Base-by-base conservation (phyloP, 2,113 vertebrate genomes). In the Conger conger region DNA sequence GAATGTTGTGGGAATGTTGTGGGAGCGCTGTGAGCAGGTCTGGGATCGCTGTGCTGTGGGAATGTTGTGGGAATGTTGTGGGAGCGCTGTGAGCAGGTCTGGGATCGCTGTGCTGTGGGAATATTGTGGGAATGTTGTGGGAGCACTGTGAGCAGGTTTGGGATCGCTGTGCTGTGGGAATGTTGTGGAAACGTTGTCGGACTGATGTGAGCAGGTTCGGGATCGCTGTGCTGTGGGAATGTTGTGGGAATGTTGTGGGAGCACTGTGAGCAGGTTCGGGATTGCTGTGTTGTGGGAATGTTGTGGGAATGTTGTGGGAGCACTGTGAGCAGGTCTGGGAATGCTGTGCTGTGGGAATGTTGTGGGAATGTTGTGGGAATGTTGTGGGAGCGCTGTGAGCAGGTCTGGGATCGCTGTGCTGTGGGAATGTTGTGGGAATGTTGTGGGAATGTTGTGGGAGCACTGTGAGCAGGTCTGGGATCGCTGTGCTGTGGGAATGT, bases 131-230 rank as follows among this genome's bases (percentile, higher is more conserved):
- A 85, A 37, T 18, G 33, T 57, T 11, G n/a, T n/a, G n/a, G n/a
- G n/a, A n/a, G n/a, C n/a, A n/a, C n/a, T n/a, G n/a, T n/a, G n/a
- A 9, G 60, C 0, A 20, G 27, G 77, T 15, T 5, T 7, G 1
- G 18, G 17, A 76, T 20, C 1, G 15, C 92, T 36, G n/a, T n/a
- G n/a, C n/a, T n/a, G n/a, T 42, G 40, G 40, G 40, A 42, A 42
- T 42, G 40, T 9, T 42, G 40, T 8, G 3, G 40, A 8, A 3
- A 42, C 8, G 40, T 42, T 42, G 40, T 42, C 8, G 40, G 40
- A 42, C 3, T 8, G 8, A 3, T 42, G 40, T 42, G 8, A 8
- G 40, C 3, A 42, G 3, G 40, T 42, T 8, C n/a, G n/a, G n/a
- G n/a, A n/a, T n/a, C n/a, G n/a, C n/a, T n/a, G 40, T n/a, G n/a